These are phyloP conservation scores for Temnothorax rugatulus DNA, from an alignment of 2,888 invertebrate genomes.

Conservation along the genomic window DNA sequence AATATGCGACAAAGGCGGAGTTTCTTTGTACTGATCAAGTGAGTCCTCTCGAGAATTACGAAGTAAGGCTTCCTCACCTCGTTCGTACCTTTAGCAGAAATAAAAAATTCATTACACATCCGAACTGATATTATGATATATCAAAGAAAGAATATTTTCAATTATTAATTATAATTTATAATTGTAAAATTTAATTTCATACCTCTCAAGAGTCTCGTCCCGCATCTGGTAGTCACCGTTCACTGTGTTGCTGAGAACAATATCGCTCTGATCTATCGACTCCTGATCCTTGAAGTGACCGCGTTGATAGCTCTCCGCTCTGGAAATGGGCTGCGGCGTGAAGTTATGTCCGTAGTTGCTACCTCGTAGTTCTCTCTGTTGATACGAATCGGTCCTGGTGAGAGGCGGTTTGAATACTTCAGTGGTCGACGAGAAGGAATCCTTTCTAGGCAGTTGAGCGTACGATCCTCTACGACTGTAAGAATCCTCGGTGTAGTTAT, in stretches of 20 bases:
- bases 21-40: slow-evolving; percentile 87
- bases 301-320: slow-evolving; percentile 84
- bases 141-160: neutral
- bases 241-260: slow-evolving; percentile 79
- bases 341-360: slow-evolving; percentile 78
- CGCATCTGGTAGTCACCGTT: slow-evolving; percentile 84
- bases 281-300: slow-evolving; percentile 87
- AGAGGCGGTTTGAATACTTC: slow-evolving; percentile 78
- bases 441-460: slow-evolving; percentile 76
- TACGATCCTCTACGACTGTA: slow-evolving; percentile 77
- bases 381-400: slow-evolving; percentile 80
- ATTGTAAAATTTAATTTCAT: slow-evolving; percentile 13
- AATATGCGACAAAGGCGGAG: slow-evolving; percentile 80
- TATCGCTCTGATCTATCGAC: slow-evolving; percentile 85
- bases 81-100: slow-evolving; percentile 80
- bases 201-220: slow-evolving; percentile 84
- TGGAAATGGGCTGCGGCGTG: slow-evolving; percentile 82
- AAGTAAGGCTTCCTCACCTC: slow-evolving; percentile 82
- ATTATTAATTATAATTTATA: neutral
- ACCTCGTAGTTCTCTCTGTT: slow-evolving; percentile 76
- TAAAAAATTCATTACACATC: neutral
- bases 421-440: slow-evolving; percentile 81
- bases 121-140: neutral
- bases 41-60: slow-evolving; percentile 86
- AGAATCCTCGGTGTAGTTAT: slow-evolving; percentile 80